Evolutionary conservation across 2,888 invertebrate species (phyloP), one percentile per base, ranked within the genome.

Genomic region (Xanthostigma xanthostigma): DNA sequence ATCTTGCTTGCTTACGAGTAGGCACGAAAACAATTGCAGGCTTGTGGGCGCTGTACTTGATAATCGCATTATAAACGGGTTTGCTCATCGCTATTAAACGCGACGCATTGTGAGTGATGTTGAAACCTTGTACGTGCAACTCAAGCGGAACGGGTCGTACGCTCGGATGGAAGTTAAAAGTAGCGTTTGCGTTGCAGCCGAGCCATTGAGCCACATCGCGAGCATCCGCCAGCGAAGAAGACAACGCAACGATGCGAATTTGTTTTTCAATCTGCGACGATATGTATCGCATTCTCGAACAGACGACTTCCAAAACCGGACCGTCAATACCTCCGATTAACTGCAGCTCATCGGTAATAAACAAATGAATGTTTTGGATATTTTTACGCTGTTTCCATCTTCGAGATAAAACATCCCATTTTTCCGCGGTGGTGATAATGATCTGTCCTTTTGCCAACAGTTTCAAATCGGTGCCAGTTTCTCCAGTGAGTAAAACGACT

Each of bases 301-400:
- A 97, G 57, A 79, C 97, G 56, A 89, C 81, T 65, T 98, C 98
- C 44, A 98, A 71, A 1, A 96, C 89, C 0, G 97, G 96, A 0
- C 92, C 91, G 57, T 91, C 90, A 58, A 88, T 88, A 0, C 90
- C 90, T 0, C 91, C 91, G 46, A 91, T 75, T 51, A 92, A 69
- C 60, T 98, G 96, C 27, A 99, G 71, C 57, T 98, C 97, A 62
- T 98, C 98, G 13, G 93, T 92, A 51, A 98, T 91, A 65, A 98
- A 94, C 12, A 99, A 73, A 51, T 93, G 89, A 9, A 98, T 84
- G 60, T 92, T 95, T 62, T 97, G 97, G 0, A 99, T 96, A 64
- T 95, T 94, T 68, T 97, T 97, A 36, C 98, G 77, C 60, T 98
- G 97, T 60, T 98, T 98, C 98, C 98, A 99, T 53, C 98, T 76